These are phyloP conservation scores for Sebastes hubbsi DNA, from an alignment of 2,797 vertebrate genomes.

Conservation along the genomic window DNA sequence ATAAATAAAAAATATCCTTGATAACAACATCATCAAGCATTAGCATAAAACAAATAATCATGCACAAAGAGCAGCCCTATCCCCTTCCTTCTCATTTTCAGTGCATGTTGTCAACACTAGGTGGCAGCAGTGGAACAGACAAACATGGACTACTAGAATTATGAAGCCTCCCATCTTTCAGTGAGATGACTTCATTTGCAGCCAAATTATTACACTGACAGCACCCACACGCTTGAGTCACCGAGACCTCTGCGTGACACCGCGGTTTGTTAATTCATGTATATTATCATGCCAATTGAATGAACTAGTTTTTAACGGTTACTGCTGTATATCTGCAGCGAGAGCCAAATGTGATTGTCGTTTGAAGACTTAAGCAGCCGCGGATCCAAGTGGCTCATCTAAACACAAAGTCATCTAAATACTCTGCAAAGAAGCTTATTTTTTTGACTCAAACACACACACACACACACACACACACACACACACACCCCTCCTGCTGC, in stretches of 20 bases:
- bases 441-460: constrained; percentile 50
- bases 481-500: constrained; percentile 42
- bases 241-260: background rate
- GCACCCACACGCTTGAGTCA: background rate
- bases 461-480: constrained; percentile 28
- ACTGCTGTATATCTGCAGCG: constrained; percentile 4
- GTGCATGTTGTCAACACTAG: constrained; percentile 27
- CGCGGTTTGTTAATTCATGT: background rate
- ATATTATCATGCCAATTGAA: background rate
- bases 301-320: constrained; percentile 11
- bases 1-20: too few species aligned
- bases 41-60: background rate
- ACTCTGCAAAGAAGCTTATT: constrained; percentile 64
- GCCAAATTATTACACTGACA: constrained; percentile 39
- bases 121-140: constrained; percentile 52
- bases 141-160: background rate
- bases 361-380: constrained; percentile 19
- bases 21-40: too few species aligned
- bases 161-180: background rate
- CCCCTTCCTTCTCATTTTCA: background rate
- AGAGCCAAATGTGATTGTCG: background rate
- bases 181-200: constrained; percentile 53
- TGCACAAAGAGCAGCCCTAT: background rate
- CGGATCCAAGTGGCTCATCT: constrained; percentile 45
- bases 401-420: constrained; percentile 48